A percentile compares a stretch with the other conserved stretches of the same genome.
Conservation (phyloP, 2,888 invertebrate genomes). For the Glyphotaelius pellucidus region DNA sequence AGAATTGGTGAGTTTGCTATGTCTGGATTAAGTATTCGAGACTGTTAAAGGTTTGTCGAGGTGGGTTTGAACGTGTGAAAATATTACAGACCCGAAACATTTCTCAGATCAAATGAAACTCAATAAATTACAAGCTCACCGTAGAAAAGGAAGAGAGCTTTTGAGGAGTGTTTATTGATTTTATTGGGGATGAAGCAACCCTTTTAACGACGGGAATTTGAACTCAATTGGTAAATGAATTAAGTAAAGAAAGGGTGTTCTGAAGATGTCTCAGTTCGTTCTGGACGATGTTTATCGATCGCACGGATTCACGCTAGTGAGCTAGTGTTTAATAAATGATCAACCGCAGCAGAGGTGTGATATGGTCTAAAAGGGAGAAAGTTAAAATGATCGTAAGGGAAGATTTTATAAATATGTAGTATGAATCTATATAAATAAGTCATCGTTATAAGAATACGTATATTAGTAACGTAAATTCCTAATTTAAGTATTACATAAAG, state of each 20-base stretch:
- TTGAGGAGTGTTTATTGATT: background rate
- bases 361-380: background rate
- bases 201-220: background rate
- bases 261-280: slow-evolving; percentile 5
- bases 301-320: background rate
- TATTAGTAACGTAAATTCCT: too few relatives aligned
- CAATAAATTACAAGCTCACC: background rate
- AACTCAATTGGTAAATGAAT: background rate
- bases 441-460: background rate
- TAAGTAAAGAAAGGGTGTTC: background rate
- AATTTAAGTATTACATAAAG: too few relatives aligned
- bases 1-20: background rate
- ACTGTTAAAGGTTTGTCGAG: slow-evolving; percentile 22
- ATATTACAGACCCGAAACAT: slow-evolving; percentile 16
- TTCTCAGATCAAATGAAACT: background rate
- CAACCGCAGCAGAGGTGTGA: slow-evolving; percentile 9
- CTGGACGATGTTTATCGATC: slow-evolving; percentile 9
- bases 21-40: slow-evolving; percentile 37
- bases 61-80: slow-evolving; percentile 37
- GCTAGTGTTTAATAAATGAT: slow-evolving; percentile 4
- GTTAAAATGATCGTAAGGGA: background rate
- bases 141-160: slow-evolving; percentile 7
- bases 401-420: background rate
- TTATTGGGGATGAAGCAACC: background rate
- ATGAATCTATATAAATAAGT: background rate